Base-by-base conservation (phyloP, 2,797 vertebrate species). In the Danio choprae region DNA sequence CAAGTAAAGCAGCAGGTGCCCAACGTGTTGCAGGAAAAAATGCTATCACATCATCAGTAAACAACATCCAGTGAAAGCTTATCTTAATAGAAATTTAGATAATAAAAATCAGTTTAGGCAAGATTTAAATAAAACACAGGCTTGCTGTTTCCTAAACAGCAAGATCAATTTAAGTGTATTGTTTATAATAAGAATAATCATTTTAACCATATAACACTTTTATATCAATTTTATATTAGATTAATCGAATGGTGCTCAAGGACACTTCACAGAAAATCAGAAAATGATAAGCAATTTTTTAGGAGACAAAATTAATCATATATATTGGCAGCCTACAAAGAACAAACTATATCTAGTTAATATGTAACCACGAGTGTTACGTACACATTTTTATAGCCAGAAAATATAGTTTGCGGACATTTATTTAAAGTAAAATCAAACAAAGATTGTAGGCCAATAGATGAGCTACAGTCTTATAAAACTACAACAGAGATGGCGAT, bases 11-110 rank as follows among this genome's bases (percentile, higher is more conserved):
- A 88, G 88, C 92, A 94, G 86, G 90, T 92, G 86, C 85, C 80
- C 83, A 79, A 93, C 93, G 88, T 95, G 93, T 94, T 94, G 91
- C 89, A 59, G 77, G n/a, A 18, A 68, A 70, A 81, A 81, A 43
- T 78, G 53, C 12, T 69, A 79, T 84, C 82, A 76, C 50, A 67
- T n/a, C 15, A 84, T 46, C 68, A 81, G 78, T 81, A 55, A 77
- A 70, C 74, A 74, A 29, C 58, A 70, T 81, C 53, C 60, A 70
- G 15, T 56, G 78, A 80, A 70, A 74, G 71, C 20, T n/a, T 18
- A 65, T 62, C 9, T 80, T n/a, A 58, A 40, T 43, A 15, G 51
- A 65, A 74, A n/a, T n/a, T n/a, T n/a, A n/a, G n/a, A n/a, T n/a
- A n/a, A n/a, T n/a, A n/a, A n/a, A n/a, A n/a, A n/a, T n/a, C 5